phyloP scores from a whole-genome alignment of 1,140 invertebrate species.

The Ceratina australensis region DNA sequence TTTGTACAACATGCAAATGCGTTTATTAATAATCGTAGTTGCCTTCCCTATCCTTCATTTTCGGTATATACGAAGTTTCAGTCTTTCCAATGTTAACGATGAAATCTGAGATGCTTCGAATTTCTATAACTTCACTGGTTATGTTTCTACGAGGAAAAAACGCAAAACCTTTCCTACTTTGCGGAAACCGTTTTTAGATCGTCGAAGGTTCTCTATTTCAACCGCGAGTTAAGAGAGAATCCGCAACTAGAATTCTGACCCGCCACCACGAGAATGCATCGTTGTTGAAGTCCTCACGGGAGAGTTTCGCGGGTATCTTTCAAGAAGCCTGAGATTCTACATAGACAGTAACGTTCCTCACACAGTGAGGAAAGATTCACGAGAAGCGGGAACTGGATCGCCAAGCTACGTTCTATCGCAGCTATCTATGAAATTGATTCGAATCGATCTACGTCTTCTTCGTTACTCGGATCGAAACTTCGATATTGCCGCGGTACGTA shows the following conservation, averaged over 20 bases:
- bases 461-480: conserved; percentile 1
- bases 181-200: conserved; percentile 45
- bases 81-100: no score
- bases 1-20: no score
- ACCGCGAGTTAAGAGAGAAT: conserved; percentile 17
- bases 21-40: no score
- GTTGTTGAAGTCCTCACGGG: conserved; percentile 40
- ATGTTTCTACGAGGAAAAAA: neutral
- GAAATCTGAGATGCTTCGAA: neutral
- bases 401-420: neutral
- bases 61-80: no score
- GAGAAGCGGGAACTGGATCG: neutral
- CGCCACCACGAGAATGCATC: conserved; percentile 15
- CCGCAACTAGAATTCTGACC: conserved; percentile 16
- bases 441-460: conserved; percentile 1
- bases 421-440: neutral
- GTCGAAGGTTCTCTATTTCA: conserved; percentile 34
- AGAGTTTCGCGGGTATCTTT: conserved; percentile 2
- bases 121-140: neutral
- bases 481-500: neutral
- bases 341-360: neutral
- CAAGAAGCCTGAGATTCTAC: no score
- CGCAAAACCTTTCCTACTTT: conserved; percentile 15
- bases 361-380: conserved; percentile 20
- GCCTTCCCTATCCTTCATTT: no score